Conservation (phyloP, 2,113 vertebrate genomes). For the Empidonax traillii region DNA sequence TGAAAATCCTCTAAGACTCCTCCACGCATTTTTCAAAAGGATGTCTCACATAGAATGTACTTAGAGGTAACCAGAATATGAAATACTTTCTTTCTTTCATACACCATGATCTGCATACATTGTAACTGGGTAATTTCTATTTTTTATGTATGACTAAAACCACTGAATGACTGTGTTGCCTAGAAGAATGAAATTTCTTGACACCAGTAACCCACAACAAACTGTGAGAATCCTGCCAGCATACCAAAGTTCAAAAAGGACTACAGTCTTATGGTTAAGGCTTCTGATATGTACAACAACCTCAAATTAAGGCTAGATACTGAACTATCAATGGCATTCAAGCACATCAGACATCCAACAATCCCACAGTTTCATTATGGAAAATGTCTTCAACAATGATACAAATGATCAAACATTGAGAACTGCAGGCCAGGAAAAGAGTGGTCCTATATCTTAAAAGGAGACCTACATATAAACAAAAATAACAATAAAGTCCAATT, state of each 20-base stretch:
- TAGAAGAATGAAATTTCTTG: not conserved
- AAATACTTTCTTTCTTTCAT: not conserved
- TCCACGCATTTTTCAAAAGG: not conserved
- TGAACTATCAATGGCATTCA: not conserved
- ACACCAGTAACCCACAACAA: not conserved
- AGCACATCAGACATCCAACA: not conserved
- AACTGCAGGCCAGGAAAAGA: not conserved
- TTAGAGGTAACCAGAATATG: not conserved
- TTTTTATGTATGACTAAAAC: not conserved
- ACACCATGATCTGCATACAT: not conserved
- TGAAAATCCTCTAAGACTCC: not conserved
- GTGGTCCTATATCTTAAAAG: not conserved
- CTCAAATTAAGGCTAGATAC: not conserved
- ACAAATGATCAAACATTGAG: fast-evolving
- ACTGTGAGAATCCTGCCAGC: not conserved
- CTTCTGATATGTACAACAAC: not conserved
- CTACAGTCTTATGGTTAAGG: not conserved
- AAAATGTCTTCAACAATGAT: not conserved
- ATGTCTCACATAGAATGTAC: not conserved
- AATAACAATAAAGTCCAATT: not conserved
- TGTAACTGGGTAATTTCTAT: not conserved
- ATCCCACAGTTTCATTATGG: not conserved
- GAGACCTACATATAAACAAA: not conserved
- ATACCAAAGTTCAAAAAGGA: not conserved
- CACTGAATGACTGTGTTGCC: not conserved